A percentile compares a stretch with the other conserved stretches of the same genome.
phyloP scores from a whole-genome alignment of 2,113 vertebrate species.

The Aegotheles bennettii region DNA sequence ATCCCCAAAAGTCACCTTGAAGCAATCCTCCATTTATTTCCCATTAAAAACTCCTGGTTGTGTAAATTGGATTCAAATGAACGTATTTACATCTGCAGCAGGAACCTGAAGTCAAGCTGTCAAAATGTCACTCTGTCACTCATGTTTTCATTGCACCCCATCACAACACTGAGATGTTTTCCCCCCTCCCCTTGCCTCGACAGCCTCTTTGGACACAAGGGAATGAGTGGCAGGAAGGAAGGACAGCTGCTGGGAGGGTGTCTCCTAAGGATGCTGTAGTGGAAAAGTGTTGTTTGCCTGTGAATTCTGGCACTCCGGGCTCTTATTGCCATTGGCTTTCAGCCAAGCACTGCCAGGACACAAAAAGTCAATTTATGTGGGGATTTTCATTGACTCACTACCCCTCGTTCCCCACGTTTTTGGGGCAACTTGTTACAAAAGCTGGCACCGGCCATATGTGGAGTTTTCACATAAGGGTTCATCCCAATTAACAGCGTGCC shows the following conservation, averaged over 20 bases:
- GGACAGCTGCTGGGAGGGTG: slow-evolving; percentile 9
- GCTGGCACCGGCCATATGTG: background rate
- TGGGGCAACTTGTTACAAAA: background rate
- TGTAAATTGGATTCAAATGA: slow-evolving; percentile 64
- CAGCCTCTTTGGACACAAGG: slow-evolving; percentile 32
- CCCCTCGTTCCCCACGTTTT: background rate
- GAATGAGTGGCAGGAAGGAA: slow-evolving; percentile 39
- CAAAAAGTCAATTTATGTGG: slow-evolving; percentile 30
- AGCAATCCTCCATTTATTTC: background rate
- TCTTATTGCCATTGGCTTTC: slow-evolving; percentile 42
- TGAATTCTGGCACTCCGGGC: background rate
- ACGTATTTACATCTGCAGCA: slow-evolving; percentile 46
- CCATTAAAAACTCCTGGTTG: background rate
- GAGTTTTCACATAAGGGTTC: background rate
- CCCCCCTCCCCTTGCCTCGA: background rate
- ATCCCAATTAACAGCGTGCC: background rate
- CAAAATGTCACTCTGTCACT: slow-evolving; percentile 63
- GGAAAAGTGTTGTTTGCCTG: slow-evolving; percentile 47
- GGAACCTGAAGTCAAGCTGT: slow-evolving; percentile 55
- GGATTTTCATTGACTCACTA: background rate
- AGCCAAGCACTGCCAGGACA: slow-evolving; percentile 42
- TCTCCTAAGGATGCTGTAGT: background rate
- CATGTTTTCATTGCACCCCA: slow-evolving; percentile 27
- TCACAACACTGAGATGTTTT: slow-evolving; percentile 35
- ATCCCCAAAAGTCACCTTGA: background rate